Evolutionary conservation across 2,113 vertebrate genomes (phyloP).

Genomic region (Panthera uncia): DNA sequence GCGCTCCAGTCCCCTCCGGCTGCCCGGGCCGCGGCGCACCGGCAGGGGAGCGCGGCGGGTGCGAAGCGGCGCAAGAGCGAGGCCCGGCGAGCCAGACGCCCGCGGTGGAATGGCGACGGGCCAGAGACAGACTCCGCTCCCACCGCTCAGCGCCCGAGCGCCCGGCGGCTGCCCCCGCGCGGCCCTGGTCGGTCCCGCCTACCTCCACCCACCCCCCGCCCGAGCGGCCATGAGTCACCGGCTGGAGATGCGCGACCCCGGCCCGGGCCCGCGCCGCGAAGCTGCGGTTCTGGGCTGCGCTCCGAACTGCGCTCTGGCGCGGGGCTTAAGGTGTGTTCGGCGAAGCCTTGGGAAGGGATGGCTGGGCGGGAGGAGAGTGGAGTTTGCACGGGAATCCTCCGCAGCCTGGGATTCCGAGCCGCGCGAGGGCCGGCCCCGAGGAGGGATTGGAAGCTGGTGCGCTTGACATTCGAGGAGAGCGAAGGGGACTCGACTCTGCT

Average conservation of each 20-base stretch:
- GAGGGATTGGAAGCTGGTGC: constrained; percentile 28
- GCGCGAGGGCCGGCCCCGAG: background rate
- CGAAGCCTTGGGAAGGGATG: background rate
- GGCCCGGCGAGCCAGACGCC: constrained; percentile 23
- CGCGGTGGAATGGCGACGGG: constrained; percentile 58
- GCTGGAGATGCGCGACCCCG: constrained; percentile 55
- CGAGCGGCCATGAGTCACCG: constrained; percentile 54
- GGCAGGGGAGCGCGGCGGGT: background rate
- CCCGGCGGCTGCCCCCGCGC: constrained; percentile 44
- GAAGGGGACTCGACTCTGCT: background rate
- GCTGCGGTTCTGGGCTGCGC: constrained; percentile 31
- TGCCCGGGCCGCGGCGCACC: background rate
- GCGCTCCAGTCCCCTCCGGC: background rate
- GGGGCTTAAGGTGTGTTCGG: constrained; percentile 6
- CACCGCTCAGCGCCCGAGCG: background rate
- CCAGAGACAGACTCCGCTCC: constrained; percentile 22
- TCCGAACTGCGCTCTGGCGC: background rate
- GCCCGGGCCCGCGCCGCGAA: constrained; percentile 15
- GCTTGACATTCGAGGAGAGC: constrained; percentile 39
- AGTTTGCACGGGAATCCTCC: constrained; percentile 30
- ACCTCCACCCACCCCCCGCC: constrained; percentile 16
- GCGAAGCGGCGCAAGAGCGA: background rate
- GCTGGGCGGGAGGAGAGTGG: background rate
- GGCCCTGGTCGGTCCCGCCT: constrained; percentile 48
- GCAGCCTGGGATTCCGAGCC: background rate